Base-by-base conservation (phyloP, 23 tunicate species). In the Diplosoma virens region DNA sequence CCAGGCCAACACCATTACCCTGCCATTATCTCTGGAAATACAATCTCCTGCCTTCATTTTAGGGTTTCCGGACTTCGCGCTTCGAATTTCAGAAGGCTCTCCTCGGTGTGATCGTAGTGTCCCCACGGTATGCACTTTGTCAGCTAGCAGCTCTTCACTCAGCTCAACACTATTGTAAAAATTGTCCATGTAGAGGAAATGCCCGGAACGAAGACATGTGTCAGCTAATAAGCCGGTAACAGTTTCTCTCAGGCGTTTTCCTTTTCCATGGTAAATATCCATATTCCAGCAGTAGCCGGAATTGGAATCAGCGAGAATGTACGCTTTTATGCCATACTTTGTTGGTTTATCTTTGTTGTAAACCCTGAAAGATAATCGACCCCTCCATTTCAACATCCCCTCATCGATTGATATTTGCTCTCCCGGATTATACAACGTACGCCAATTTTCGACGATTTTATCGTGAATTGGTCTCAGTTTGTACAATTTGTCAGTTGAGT, bases 261-360 rank as follows among this genome's bases (percentile, higher is more conserved):
- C 46, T 58, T 58, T 25, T 6, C 54, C 50, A 59, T 59, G 45
- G 50, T 59, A 76, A 3, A 59, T 76, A 33, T 76, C 81, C 66
- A 76, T 58, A 76, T 76, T 76, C 67, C 66, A 76, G 48, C 81
- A 76, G 50, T 76, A 76, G 25, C 66, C 54, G 47, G 67, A 6
- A 25, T 37, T 55, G 30, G 81, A 76, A 76, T 76, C 71, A 17
- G 81, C 71, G 20, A 76, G 54, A 31, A 59, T 56, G 45, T 76
- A 76, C 5, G 81, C 52, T 59, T 76, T 76, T 26, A 76, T 76
- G 48, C 71, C 71, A 55, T 76, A 76, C 47, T 76, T 76, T 30
- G 54, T 59, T 32, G 81, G 81, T 33, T 76, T 76, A 33, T 76
- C 67, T 76, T 76, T 76, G 81, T 76, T 76, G 68, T 59, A 76